A percentile compares a stretch with the other conserved stretches of the same genome.
Conservation (phyloP, 2,888 invertebrate genomes). For the Holacanthella duospinosa region DNA sequence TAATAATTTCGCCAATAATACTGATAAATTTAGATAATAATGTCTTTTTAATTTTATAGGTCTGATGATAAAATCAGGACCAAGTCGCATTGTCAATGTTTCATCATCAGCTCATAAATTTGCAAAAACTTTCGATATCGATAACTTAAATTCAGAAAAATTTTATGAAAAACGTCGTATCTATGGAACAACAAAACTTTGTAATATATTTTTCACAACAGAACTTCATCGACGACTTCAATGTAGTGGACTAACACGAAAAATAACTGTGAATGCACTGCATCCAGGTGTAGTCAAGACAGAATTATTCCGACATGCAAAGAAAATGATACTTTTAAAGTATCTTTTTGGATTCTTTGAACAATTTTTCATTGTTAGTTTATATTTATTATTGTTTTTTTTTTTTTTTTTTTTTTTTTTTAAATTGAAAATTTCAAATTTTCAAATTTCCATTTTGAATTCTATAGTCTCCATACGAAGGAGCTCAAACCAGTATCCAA, state of each 20-base stretch:
- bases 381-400: background rate
- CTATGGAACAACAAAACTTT: slow-evolving; percentile 66
- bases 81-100: slow-evolving; percentile 63
- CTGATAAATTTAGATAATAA: no score
- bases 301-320: slow-evolving; percentile 56
- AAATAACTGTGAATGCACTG: slow-evolving; percentile 64
- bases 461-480: slow-evolving; percentile 12
- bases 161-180: slow-evolving; percentile 55
- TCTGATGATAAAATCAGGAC: slow-evolving; percentile 31
- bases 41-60: background rate
- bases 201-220: slow-evolving; percentile 62
- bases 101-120: slow-evolving; percentile 57
- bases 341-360: background rate
- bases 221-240: slow-evolving; percentile 51
- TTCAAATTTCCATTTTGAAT: no score
- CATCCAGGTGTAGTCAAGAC: slow-evolving; percentile 80
- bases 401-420: background rate
- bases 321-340: background rate
- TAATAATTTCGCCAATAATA: no score
- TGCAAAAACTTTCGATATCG: slow-evolving; percentile 53
- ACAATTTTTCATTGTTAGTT: background rate
- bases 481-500: slow-evolving; percentile 15
- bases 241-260: background rate
- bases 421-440: background rate
- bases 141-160: slow-evolving; percentile 60